phyloP scores from a whole-genome alignment of 2,888 invertebrate genomes.

The Agrotis exclamationis region DNA sequence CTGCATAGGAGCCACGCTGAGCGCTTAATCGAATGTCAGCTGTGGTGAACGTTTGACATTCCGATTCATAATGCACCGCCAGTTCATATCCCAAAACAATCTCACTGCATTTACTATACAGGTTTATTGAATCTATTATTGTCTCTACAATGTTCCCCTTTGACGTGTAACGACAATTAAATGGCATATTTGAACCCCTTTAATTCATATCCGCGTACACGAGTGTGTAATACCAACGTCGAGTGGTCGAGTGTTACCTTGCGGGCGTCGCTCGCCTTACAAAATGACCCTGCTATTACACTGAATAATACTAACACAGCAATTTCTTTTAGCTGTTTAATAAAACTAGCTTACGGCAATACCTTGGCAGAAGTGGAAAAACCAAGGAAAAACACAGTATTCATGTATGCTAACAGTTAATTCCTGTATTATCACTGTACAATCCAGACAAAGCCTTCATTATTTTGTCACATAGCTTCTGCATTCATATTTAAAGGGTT shows the following conservation, averaged over 20 bases:
- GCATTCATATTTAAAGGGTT: constrained; percentile 54
- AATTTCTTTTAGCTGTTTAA: constrained; percentile 43
- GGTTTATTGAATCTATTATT: constrained; percentile 35
- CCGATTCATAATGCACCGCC: constrained; percentile 46
- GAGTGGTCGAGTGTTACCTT: constrained; percentile 2
- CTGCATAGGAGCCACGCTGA: constrained; percentile 29
- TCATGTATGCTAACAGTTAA: constrained; percentile 16
- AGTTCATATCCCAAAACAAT: constrained; percentile 21
- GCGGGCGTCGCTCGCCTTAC: constrained; percentile 6
- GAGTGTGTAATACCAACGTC: background rate
- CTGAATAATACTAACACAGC: constrained; percentile 20
- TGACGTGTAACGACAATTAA: constrained; percentile 18
- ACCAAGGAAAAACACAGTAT: constrained; percentile 12
- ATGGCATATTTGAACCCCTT: constrained; percentile 16
- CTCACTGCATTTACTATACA: constrained; percentile 2
- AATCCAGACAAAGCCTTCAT: constrained; percentile 31
- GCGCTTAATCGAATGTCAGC: constrained; percentile 55
- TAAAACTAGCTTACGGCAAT: constrained; percentile 29
- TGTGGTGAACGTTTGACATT: constrained; percentile 44
- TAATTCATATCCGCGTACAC: constrained; percentile 1
- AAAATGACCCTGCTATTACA: constrained; percentile 25
- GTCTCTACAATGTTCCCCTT: constrained; percentile 10
- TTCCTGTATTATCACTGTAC: constrained; percentile 37
- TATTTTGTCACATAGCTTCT: constrained; percentile 36
- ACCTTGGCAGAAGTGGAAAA: constrained; percentile 17